phyloP scores from a whole-genome alignment of 2,113 vertebrate genomes.

The Periophthalmodon schlosseri region DNA sequence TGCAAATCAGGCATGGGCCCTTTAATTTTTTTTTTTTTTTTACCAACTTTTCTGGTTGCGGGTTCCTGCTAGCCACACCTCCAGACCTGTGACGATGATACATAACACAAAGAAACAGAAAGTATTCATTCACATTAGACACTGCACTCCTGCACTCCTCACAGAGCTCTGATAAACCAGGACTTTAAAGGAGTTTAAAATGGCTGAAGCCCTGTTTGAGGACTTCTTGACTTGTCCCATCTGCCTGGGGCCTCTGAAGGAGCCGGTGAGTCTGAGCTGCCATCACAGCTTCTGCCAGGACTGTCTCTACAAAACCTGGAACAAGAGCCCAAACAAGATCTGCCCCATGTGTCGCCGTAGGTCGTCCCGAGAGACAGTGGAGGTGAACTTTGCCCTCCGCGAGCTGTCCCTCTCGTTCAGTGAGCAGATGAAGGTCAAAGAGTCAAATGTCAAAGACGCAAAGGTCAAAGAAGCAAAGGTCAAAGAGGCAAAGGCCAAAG shows the following conservation, averaged over 20 bases:
- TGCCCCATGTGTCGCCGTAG: constrained; percentile 29
- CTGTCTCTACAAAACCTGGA: constrained; percentile 20
- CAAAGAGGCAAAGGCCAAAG: background rate
- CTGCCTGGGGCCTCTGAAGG: constrained; percentile 29
- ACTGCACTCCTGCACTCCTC: background rate
- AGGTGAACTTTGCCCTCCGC: background rate
- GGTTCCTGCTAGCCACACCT: background rate
- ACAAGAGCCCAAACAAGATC: background rate
- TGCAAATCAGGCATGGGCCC: background rate
- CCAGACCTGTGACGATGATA: no score
- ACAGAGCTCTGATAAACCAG: background rate
- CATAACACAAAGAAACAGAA: background rate
- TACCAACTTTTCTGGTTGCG: background rate
- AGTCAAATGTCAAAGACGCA: background rate
- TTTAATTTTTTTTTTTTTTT: background rate
- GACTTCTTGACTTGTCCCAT: constrained; percentile 28
- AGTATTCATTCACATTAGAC: background rate
- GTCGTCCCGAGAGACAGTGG: rapidly evolving
- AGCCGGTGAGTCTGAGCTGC: constrained; percentile 22
- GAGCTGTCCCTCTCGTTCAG: constrained; percentile 13
- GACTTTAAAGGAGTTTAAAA: background rate
- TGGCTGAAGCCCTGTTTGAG: background rate
- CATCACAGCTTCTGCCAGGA: constrained; percentile 26
- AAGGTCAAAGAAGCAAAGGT: constrained; percentile 8
- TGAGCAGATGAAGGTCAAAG: background rate